These are phyloP conservation scores for Harpegnathos saltator DNA, from an alignment of 1,140 invertebrate genomes.

Conservation along the genomic window DNA sequence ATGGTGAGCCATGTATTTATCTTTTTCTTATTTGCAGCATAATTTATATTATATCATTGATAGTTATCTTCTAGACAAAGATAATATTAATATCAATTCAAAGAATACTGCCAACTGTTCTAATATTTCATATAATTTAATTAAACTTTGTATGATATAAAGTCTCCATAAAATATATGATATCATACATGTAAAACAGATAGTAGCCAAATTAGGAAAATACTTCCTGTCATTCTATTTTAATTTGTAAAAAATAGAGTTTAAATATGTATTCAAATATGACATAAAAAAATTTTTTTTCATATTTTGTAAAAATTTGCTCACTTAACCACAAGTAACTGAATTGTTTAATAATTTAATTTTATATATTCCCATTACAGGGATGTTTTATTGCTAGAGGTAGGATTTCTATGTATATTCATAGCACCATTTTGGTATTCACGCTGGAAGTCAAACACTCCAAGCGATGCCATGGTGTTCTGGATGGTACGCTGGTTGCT, in stretches of 20 bases:
- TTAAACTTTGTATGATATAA: not conserved
- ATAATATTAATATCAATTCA: not conserved
- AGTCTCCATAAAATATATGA: too few relatives aligned
- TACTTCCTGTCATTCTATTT: too few relatives aligned
- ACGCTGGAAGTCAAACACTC: slow-evolving; percentile 81
- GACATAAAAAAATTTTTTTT: too few relatives aligned
- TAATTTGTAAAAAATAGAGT: too few relatives aligned
- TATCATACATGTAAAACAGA: too few relatives aligned
- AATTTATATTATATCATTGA: not conserved
- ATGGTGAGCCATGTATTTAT: slow-evolving; percentile 87
- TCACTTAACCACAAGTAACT: not conserved
- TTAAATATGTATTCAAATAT: too few relatives aligned
- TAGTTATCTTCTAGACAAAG: not conserved
- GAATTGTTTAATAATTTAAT: not conserved
- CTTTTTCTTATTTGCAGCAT: too few relatives aligned
- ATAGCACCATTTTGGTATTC: slow-evolving; percentile 89
- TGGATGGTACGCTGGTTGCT: slow-evolving; percentile 93
- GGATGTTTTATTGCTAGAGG: slow-evolving; percentile 92
- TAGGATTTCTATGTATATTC: slow-evolving; percentile 91
- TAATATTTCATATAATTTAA: not conserved
- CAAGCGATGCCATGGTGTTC: slow-evolving; percentile 88
- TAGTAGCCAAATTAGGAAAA: too few relatives aligned
- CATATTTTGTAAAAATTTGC: not conserved
- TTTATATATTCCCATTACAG: slow-evolving; percentile 81
- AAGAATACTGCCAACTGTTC: not conserved